Percentiles rank a stretch among this genome's conserved stretches.
Conservation (phyloP, 2,113 vertebrate genomes). For the Arothron firmamentum region DNA sequence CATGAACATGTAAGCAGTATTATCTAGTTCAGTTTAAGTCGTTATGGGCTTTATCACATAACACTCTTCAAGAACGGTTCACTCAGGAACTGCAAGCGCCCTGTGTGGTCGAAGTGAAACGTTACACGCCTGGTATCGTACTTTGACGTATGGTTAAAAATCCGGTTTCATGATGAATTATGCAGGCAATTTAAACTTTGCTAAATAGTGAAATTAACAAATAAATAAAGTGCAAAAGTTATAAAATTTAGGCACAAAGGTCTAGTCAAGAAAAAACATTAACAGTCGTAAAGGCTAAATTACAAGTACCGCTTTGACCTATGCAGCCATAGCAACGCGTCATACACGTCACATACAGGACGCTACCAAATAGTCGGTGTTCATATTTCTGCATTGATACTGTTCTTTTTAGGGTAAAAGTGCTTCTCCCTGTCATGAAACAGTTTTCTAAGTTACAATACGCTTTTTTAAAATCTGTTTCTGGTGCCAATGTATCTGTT, state of each 20-base stretch:
- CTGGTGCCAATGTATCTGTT: too few species aligned
- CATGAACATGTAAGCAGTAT: background rate
- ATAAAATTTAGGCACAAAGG: background rate
- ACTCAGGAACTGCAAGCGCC: too few species aligned
- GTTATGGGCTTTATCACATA: background rate
- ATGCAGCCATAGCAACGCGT: constrained; percentile 76
- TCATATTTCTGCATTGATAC: constrained; percentile 29
- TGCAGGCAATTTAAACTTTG: too few species aligned
- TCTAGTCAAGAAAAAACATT: background rate
- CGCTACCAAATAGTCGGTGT: constrained; percentile 23
- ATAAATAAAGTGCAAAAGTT: background rate
- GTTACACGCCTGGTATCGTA: background rate
- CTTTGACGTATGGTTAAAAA: background rate
- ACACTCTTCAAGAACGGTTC: background rate
- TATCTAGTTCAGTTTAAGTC: background rate
- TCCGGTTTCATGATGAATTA: too few species aligned
- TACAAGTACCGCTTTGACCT: constrained; percentile 37
- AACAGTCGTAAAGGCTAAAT: background rate
- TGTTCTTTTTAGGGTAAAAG: background rate
- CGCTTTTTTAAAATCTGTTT: too few species aligned
- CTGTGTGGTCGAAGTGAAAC: background rate
- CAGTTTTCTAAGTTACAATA: too few species aligned
- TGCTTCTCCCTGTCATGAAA: background rate
- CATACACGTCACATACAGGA: constrained; percentile 44
- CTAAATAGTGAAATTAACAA: too few species aligned